These are phyloP conservation scores for Hypomecis punctinalis DNA, from an alignment of 2,888 invertebrate genomes.

Conservation along the genomic window DNA sequence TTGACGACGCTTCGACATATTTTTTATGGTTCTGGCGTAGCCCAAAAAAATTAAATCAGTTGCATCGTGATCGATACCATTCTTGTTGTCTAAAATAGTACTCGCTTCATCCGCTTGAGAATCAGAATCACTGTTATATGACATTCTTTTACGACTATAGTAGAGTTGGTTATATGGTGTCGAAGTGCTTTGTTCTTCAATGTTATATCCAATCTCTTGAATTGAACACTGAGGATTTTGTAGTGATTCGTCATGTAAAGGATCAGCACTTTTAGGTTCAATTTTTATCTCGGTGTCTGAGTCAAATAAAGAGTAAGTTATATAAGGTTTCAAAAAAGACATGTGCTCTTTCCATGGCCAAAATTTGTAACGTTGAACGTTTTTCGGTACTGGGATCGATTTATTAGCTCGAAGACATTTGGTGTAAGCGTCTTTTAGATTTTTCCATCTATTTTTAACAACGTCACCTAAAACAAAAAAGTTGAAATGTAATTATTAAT, in stretches of 20 bases:
- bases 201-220: too few relatives aligned
- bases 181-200: too few relatives aligned
- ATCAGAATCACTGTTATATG: background rate
- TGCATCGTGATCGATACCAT: background rate
- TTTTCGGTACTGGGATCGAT: background rate
- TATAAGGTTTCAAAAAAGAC: too few relatives aligned
- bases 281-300: background rate
- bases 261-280: too few relatives aligned
- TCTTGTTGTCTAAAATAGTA: background rate
- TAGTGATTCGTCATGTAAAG: too few relatives aligned
- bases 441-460: background rate
- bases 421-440: background rate
- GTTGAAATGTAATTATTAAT: too few relatives aligned
- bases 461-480: background rate
- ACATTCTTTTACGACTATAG: too few relatives aligned
- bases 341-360: background rate
- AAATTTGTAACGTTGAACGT: background rate
- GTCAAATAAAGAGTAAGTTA: background rate
- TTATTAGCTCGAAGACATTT: background rate
- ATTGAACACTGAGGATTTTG: too few relatives aligned
- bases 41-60: constrained; percentile 1
- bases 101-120: background rate
- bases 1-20: background rate
- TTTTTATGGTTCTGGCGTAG: background rate
- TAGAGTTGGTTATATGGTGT: too few relatives aligned